Percentiles rank a stretch among this genome's conserved stretches.
Evolutionary conservation across 2,888 invertebrate species (phyloP).

Genomic region (Cremastinae sp.): DNA sequence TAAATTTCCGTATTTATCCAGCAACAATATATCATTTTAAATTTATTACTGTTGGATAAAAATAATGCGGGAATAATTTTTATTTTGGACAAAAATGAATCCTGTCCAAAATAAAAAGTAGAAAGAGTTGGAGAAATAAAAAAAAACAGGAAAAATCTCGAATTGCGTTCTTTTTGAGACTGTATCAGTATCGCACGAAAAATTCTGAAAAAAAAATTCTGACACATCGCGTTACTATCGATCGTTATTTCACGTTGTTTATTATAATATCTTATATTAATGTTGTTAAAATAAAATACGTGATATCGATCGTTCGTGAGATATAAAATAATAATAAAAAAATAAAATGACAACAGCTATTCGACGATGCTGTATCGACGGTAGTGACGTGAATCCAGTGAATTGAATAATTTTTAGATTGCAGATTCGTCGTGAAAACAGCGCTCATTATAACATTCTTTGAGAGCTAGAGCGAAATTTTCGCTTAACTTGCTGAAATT

Average conservation of each 20-base stretch:
- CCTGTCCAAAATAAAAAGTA: neutral
- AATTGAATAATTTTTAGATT: too few species aligned
- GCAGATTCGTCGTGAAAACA: neutral
- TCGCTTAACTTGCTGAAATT: neutral
- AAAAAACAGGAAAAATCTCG: neutral
- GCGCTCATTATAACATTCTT: neutral
- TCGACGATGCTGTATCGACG: too few species aligned
- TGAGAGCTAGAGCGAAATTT: neutral
- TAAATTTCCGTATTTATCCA: conserved; percentile 5
- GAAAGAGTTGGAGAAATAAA: neutral
- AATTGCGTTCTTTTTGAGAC: neutral
- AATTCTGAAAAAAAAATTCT: conserved; percentile 3
- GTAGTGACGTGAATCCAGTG: neutral
- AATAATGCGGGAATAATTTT: neutral
- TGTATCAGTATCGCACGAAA: conserved; percentile 12
- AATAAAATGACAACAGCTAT: neutral
- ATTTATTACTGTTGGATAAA: conserved; percentile 8
- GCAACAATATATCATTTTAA: neutral
- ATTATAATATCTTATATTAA: conserved; percentile 32
- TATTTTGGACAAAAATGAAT: neutral
- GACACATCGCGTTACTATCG: conserved; percentile 25
- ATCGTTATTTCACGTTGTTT: conserved; percentile 39
- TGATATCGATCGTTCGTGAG: conserved; percentile 35
- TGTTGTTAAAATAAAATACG: conserved; percentile 30
- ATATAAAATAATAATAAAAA: conserved; percentile 25